phyloP scores from a whole-genome alignment of 2,888 invertebrate species.

The Homarus gammarus region DNA sequence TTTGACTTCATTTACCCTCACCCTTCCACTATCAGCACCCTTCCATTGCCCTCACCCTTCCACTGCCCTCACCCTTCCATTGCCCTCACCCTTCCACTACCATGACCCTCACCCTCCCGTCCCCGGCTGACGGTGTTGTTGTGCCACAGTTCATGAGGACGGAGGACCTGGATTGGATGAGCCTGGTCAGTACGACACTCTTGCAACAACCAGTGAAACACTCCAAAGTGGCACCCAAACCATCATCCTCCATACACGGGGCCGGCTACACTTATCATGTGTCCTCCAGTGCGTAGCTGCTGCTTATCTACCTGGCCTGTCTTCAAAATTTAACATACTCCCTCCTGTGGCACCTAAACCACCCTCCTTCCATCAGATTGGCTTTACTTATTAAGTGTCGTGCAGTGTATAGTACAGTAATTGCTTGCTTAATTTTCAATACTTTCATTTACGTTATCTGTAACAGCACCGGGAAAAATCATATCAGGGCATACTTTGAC shows the following conservation, averaged over 20 bases:
- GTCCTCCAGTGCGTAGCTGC: constrained; percentile 44
- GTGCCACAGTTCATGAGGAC: constrained; percentile 57
- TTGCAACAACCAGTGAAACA: constrained; percentile 45
- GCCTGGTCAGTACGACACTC: constrained; percentile 55
- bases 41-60: background rate
- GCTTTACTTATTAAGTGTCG: no score
- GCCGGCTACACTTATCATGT: constrained; percentile 30
- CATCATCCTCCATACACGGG: background rate
- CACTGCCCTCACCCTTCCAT: no score
- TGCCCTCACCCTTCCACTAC: background rate
- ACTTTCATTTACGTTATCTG: no score
- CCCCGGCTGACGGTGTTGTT: constrained; percentile 1
- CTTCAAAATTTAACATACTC: background rate
- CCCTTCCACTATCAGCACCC: background rate
- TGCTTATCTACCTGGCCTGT: background rate
- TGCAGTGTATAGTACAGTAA: no score
- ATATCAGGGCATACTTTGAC: no score
- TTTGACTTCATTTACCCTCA: no score
- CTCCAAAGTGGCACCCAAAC: background rate
- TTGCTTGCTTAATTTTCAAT: no score
- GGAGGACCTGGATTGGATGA: constrained; percentile 66
- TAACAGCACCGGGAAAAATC: no score
- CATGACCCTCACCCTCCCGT: background rate
- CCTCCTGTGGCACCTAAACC: background rate
- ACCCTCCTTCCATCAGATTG: background rate